Evolutionary conservation across 2,888 invertebrate species (phyloP).

Genomic region (Schizaphis graminum): DNA sequence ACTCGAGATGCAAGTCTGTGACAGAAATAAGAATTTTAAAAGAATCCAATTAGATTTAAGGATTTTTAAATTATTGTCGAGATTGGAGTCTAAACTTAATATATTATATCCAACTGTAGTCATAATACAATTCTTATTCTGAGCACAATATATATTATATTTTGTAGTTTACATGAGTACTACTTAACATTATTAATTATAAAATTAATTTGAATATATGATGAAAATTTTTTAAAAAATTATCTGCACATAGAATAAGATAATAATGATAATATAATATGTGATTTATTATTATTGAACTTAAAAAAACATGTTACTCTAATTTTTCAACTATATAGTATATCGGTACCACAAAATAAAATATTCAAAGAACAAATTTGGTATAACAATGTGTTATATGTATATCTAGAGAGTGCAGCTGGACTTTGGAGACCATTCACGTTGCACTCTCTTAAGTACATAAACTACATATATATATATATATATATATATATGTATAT

Average conservation of each 20-base stretch:
- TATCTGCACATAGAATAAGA: background rate
- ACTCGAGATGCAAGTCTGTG: background rate
- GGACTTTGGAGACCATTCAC: background rate
- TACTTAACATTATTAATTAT: background rate
- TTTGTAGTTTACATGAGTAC: background rate
- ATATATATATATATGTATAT: too few relatives aligned
- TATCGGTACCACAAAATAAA: background rate
- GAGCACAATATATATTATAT: background rate
- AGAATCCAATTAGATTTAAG: background rate
- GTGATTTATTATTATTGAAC: background rate
- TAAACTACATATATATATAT: too few relatives aligned
- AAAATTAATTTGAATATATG: background rate
- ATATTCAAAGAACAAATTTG: background rate
- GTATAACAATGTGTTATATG: background rate
- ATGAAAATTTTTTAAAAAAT: background rate
- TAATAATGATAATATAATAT: background rate
- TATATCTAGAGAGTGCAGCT: background rate
- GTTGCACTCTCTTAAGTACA: background rate
- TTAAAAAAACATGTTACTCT: background rate
- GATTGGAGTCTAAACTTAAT: background rate
- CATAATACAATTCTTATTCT: background rate
- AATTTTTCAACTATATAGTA: background rate
- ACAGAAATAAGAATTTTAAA: background rate
- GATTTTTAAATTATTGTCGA: background rate
- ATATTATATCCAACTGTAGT: background rate